phyloP scores from a whole-genome alignment of 2,113 vertebrate genomes.

The Castor canadensis region DNA sequence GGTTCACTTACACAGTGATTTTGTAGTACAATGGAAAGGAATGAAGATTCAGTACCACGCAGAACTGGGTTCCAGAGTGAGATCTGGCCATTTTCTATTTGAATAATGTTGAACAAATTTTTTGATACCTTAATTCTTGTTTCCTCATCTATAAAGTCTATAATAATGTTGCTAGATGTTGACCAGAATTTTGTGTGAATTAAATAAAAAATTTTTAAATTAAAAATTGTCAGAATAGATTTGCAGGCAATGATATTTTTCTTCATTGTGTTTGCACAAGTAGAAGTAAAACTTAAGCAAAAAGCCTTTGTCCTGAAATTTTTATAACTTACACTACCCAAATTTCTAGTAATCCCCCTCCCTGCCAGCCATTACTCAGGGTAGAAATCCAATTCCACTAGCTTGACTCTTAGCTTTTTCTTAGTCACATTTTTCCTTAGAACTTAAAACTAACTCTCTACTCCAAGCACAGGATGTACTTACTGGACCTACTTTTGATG shows the following conservation, averaged over 20 bases:
- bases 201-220: background rate
- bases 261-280: background rate
- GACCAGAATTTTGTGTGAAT: background rate
- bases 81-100: background rate
- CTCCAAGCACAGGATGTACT: background rate
- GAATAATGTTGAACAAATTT: background rate
- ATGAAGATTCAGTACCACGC: accelerated
- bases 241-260: background rate
- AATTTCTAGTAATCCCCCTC: background rate
- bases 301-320: background rate
- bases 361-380: accelerated
- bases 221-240: background rate
- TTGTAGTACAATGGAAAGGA: background rate
- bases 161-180: background rate
- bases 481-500: background rate
- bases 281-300: background rate
- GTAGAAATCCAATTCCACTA: background rate
- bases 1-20: background rate
- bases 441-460: background rate
- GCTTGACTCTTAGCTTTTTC: background rate
- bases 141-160: background rate
- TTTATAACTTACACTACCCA: background rate
- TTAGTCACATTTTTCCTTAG: background rate
- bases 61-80: background rate
- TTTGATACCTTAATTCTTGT: background rate